A percentile compares a stretch with the other conserved stretches of the same genome.
These are phyloP conservation scores for Gymnocheta viridis DNA, from an alignment of 2,888 invertebrate genomes.

Conservation along the genomic window DNA sequence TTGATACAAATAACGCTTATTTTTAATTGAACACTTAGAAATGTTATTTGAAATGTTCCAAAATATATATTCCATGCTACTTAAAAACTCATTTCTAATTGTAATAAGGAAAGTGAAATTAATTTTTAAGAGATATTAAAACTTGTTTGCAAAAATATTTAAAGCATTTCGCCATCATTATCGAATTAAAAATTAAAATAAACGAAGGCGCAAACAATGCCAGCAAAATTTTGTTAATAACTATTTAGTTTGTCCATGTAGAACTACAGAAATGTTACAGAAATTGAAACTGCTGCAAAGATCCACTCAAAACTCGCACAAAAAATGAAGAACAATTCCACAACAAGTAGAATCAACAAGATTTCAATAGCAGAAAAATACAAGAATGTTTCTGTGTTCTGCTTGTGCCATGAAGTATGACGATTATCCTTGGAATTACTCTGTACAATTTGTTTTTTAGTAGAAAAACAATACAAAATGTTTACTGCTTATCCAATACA, in stretches of 20 bases:
- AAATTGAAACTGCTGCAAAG: background rate
- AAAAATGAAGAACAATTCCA: background rate
- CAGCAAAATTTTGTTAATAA: background rate
- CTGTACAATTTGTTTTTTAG: background rate
- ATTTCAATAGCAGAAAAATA: background rate
- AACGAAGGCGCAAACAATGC: background rate
- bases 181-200: background rate
- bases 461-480: background rate
- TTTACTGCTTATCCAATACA: background rate
- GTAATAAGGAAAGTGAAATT: constrained; percentile 11
- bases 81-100: constrained; percentile 16
- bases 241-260: background rate
- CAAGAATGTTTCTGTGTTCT: background rate
- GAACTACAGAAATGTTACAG: background rate
- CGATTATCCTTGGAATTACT: background rate
- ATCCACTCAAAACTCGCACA: constrained; percentile 19
- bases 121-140: background rate
- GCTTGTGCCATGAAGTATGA: background rate
- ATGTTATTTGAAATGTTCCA: background rate
- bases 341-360: background rate
- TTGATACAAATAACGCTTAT: no score
- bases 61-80: background rate
- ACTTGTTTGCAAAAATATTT: background rate
- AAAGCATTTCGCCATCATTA: constrained; percentile 14
- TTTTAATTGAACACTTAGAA: no score